A percentile compares a stretch with the other conserved stretches of the same genome.
Evolutionary conservation across 2,113 vertebrate species (phyloP).

Genomic region (Syngnathus scovelli): DNA sequence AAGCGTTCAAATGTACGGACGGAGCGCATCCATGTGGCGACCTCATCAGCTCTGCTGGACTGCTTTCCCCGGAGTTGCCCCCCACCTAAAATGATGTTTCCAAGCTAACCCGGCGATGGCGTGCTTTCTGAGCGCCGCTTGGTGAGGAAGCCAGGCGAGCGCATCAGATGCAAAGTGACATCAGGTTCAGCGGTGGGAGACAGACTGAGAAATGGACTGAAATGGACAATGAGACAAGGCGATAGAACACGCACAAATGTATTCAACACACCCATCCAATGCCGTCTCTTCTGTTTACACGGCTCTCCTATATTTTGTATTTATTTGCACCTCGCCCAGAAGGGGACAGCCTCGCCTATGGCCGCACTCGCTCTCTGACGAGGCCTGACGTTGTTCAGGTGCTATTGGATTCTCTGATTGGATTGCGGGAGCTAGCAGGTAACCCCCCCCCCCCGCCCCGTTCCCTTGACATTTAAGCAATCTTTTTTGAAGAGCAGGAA

Average conservation of each 20-base stretch:
- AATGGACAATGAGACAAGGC: neutral
- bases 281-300: neutral
- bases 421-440: neutral
- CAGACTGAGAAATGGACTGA: neutral
- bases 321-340: too few species aligned
- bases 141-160: conserved; percentile 22
- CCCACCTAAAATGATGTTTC: conserved; percentile 16
- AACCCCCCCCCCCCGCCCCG: neutral
- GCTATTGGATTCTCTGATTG: too few species aligned
- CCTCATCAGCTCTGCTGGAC: conserved; percentile 58
- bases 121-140: conserved; percentile 35
- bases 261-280: neutral
- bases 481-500: neutral
- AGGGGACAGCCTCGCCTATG: neutral
- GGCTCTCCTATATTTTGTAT: too few species aligned
- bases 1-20: too few species aligned
- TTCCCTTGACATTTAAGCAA: neutral
- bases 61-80: conserved; percentile 22
- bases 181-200: neutral
- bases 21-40: neutral
- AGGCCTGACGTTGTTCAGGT: too few species aligned
- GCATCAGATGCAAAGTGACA: conserved; percentile 14
- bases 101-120: conserved; percentile 29
- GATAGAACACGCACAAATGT: neutral
- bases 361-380: too few species aligned